A percentile compares a stretch with the other conserved stretches of the same genome.
Evolutionary conservation across 2,888 invertebrate species (phyloP).

Genomic region (Glaucopsyche alexis): DNA sequence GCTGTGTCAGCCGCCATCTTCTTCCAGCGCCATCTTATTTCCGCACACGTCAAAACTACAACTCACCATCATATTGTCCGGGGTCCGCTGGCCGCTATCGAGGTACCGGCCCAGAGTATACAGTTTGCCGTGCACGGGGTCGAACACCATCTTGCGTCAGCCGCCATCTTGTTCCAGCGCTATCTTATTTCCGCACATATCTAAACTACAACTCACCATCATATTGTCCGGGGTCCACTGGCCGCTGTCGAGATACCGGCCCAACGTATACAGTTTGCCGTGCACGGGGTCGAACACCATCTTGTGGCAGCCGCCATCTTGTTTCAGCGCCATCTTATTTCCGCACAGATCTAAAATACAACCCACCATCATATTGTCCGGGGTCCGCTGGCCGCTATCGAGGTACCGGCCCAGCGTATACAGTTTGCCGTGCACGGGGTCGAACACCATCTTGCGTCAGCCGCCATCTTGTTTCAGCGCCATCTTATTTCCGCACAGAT

Average conservation of each 20-base stretch:
- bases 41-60: background rate
- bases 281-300: conserved; percentile 88
- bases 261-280: conserved; percentile 89
- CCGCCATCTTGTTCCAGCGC: background rate
- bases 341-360: background rate
- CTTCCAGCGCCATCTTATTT: too few species aligned
- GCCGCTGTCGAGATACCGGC: conserved; percentile 88
- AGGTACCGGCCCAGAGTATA: conserved; percentile 91
- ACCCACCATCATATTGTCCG: conserved; percentile 85
- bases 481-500: background rate
- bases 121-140: conserved; percentile 68
- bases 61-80: conserved; percentile 85
- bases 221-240: too few species aligned
- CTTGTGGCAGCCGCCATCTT: conserved; percentile 57
- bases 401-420: conserved; percentile 91
- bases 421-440: conserved; percentile 86
- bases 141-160: background rate
- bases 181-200: background rate
- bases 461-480: too few species aligned
- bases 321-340: conserved; percentile 81
- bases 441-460: conserved; percentile 87
- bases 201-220: conserved; percentile 42
- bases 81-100: conserved; percentile 85
- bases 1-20: conserved; percentile 53
- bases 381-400: conserved; percentile 85